Evolutionary conservation across 2,797 vertebrate species (phyloP), one percentile per base, ranked within the genome.

Genomic region (Nothura maculosa): DNA sequence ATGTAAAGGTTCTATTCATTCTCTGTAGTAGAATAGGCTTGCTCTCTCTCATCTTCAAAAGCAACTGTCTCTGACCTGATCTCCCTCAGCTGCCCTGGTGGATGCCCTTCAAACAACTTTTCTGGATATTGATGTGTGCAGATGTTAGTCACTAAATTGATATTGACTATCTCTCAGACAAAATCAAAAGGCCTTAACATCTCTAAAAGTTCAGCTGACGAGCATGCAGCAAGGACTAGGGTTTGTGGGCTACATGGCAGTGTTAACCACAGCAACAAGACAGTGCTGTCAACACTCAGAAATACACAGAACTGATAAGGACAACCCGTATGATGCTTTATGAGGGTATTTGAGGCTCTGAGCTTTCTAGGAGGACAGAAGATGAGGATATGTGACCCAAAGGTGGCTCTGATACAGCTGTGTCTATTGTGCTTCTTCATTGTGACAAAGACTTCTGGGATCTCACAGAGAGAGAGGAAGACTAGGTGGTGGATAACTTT

Each of bases 291-390:
- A 55, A 55, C 30, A n/a, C 30, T 24, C 9, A 62, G 10, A 48
- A 69, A 28, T 54, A n/a, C 2, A 6, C 11, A 55, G 17, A n/a
- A 21, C 8, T 58, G 38, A 48, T 25, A 6, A 30, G 21, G 25
- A 54, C 30, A 66, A 22, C 3, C 28, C 19, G 3, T 16, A 28
- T 58, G 38, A 74, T 22, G 42, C 6, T n/a, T 77, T 85, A 27
- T 13, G 5, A 28, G 11, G 1, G 1, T 68, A 38, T 67, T 47
- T 1, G 2, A 57, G 18, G 12, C 3, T 22, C 47, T 30, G 18
- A 40, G 3, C 20, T 69, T 15, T 87, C 70, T 19, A 32, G 20
- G 5, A 4, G 0, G 2, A 47, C 12, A 17, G 4, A 27, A 28
- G 64, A 60, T 45, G 5, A 83, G 12, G 4, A 30, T 76, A 68